Base-by-base conservation (phyloP, 2,888 invertebrate genomes). In the Sabellastarte sp. region DNA sequence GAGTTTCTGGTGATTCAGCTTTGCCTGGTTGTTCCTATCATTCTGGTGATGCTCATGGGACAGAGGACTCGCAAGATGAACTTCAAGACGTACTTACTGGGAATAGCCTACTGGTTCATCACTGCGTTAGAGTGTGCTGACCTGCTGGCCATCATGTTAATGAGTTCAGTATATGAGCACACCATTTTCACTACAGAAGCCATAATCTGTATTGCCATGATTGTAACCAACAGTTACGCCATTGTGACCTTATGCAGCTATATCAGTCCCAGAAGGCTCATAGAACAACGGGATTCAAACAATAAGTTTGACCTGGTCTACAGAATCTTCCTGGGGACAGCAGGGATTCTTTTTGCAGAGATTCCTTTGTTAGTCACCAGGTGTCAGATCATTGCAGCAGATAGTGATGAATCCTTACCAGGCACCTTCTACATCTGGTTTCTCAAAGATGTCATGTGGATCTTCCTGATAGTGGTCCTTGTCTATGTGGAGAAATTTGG, bases 61-160 rank as follows among this genome's bases (percentile, higher is more conserved):
- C 65, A 67, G 0, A 62, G 73, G 20, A 69, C 69, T 20, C 65
- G 65, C 57, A 73, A 73, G 66, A 73, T 73, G 73, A 59, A 41
- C 51, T 41, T 60, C 50, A 64, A 64, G 41, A 73, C 72, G 3
- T 59, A 61, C 57, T 41, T 73, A 24, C 32, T 69, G 32, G 24
- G 57, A 20, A 65, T 67, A 30, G 61, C 61, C 28, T 72, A 72
- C 57, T 73, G 73, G 72, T 60, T 73, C 4, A 58, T 73, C 26
- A 57, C 57, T n/a, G 61, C 66, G 28, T 62, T 73, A 20, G 73
- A 73, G 41, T 63, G 65, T 28, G 58, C 50, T 24, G 57, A 61
- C 32, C 63, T 72, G 28, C 60, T 73, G 10, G 70, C 72, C 51
- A 64, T 63, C 2, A 61, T 65, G 2, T 31, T 67, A 24, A 28